phyloP scores from a whole-genome alignment of 2,888 invertebrate genomes.

The Agrenia bidenticulata region DNA sequence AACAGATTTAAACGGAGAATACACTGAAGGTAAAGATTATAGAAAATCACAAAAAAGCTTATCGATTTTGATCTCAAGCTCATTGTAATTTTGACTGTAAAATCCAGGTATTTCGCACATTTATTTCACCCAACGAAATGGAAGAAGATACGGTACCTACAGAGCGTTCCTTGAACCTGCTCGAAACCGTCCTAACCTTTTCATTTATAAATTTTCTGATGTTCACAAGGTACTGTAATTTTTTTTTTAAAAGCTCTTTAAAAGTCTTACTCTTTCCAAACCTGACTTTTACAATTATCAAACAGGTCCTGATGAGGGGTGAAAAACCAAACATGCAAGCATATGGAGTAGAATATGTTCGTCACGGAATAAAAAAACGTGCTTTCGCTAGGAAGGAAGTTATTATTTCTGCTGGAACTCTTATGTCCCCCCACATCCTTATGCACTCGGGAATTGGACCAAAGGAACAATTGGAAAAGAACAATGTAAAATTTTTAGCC shows the following conservation, averaged over 20 bases:
- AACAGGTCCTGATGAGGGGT: constrained; percentile 43
- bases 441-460: constrained; percentile 50
- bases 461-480: constrained; percentile 40
- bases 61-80: no score
- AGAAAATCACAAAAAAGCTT: no score
- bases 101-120: constrained; percentile 48
- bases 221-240: constrained; percentile 30
- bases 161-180: constrained; percentile 48
- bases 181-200: constrained; percentile 36
- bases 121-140: constrained; percentile 49
- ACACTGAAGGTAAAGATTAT: constrained; percentile 31
- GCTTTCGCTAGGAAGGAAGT: constrained; percentile 49
- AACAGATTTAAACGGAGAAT: constrained; percentile 38
- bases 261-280: neutral
- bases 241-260: neutral
- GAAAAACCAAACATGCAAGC: constrained; percentile 36
- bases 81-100: no score
- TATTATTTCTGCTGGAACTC: constrained; percentile 44
- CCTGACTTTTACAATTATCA: neutral
- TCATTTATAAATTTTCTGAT: constrained; percentile 45
- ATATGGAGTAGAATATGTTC: constrained; percentile 46
- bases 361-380: constrained; percentile 41
- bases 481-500: constrained; percentile 28
- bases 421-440: constrained; percentile 42
- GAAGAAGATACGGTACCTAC: constrained; percentile 45